phyloP scores from a whole-genome alignment of 2,888 invertebrate species.

The Marronus borbonicus region DNA sequence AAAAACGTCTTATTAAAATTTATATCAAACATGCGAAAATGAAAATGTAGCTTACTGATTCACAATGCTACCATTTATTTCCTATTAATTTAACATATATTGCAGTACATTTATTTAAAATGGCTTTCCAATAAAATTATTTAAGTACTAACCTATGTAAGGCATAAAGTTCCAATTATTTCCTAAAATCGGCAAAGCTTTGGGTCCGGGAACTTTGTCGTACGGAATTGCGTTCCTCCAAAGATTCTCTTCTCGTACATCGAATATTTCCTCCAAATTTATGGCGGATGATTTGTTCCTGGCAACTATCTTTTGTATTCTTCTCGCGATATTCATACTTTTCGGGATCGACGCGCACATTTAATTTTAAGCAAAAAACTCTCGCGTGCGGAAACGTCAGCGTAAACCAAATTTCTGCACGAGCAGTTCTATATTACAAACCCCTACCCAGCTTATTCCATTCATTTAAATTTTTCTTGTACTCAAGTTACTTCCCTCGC shows the following conservation, averaged over 20 bases:
- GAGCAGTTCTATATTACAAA: slow-evolving; percentile 29
- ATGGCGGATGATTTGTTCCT: slow-evolving; percentile 49
- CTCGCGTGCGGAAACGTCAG: slow-evolving; percentile 7
- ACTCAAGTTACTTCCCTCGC: slow-evolving; percentile 1
- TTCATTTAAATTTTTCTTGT: slow-evolving; percentile 28
- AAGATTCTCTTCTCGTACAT: slow-evolving; percentile 56
- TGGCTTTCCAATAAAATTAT: neutral
- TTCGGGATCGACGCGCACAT: neutral
- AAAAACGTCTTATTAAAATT: too few relatives aligned
- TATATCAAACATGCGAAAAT: too few relatives aligned
- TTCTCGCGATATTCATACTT: slow-evolving; percentile 27
- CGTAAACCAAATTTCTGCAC: slow-evolving; percentile 31
- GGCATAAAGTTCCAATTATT: slow-evolving; percentile 78
- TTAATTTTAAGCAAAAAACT: slow-evolving; percentile 26
- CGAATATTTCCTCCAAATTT: slow-evolving; percentile 63
- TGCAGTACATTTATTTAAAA: too few relatives aligned
- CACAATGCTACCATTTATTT: too few relatives aligned
- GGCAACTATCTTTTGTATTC: slow-evolving; percentile 12
- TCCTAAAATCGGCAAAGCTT: slow-evolving; percentile 75
- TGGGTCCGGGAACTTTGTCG: slow-evolving; percentile 76
- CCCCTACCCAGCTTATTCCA: slow-evolving; percentile 26
- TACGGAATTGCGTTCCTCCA: slow-evolving; percentile 71
- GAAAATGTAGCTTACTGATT: too few relatives aligned
- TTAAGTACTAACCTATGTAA: slow-evolving; percentile 73
- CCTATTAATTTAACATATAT: too few relatives aligned